phyloP scores from a whole-genome alignment of 2,113 vertebrate species.

The Brachyhypopomus gauderio region DNA sequence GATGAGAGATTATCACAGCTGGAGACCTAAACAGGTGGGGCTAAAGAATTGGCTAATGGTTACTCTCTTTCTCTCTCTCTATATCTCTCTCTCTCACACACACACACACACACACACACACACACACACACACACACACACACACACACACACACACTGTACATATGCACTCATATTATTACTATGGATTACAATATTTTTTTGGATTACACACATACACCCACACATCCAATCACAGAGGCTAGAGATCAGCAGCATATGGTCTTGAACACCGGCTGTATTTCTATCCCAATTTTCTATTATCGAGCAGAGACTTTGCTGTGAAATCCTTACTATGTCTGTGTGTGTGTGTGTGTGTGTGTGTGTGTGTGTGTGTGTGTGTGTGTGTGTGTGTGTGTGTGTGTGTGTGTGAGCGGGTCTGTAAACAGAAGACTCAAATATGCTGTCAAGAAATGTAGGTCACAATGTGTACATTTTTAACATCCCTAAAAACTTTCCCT shows the following conservation, averaged over 20 bases:
- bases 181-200: not conserved
- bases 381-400: not conserved
- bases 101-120: not conserved
- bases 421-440: not conserved
- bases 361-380: constrained; percentile 8
- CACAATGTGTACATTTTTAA: not conserved
- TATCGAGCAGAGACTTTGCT: not conserved
- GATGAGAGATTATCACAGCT: no score
- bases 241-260: constrained; percentile 22
- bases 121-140: not conserved
- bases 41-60: no score
- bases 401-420: not conserved
- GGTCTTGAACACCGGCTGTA: constrained; percentile 6
- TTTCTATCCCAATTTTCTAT: not conserved
- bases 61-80: not conserved
- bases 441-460: not conserved
- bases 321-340: not conserved
- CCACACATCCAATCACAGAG: not conserved
- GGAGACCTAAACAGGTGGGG: no score
- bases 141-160: not conserved
- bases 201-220: not conserved
- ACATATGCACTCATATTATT: not conserved
- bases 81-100: not conserved
- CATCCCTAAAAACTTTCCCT: no score
- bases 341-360: constrained; percentile 5